phyloP scores from a whole-genome alignment of 1,140 invertebrate genomes.

The Pogonomyrmex californicus region DNA sequence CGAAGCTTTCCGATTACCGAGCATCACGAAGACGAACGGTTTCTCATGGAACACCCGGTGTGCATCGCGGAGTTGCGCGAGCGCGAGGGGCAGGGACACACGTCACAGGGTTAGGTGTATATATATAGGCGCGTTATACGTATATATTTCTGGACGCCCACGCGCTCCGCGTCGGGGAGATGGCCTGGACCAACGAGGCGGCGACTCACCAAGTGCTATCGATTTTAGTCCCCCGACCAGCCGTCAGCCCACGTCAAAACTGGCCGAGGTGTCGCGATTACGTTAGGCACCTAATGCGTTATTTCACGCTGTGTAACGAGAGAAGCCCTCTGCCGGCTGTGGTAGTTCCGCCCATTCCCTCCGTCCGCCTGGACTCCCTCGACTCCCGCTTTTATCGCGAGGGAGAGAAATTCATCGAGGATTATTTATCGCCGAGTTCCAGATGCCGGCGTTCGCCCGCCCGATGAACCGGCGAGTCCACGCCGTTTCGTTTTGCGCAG shows the following conservation, averaged over 20 bases:
- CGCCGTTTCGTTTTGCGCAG: constrained; percentile 27
- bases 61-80: not conserved
- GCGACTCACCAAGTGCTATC: constrained; percentile 66
- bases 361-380: not conserved
- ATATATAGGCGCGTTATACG: not conserved
- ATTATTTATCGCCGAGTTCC: constrained; percentile 26
- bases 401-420: not conserved
- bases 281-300: not conserved
- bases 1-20: not conserved
- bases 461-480: not conserved
- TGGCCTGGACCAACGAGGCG: constrained; percentile 63
- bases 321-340: constrained; percentile 2
- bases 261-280: constrained; percentile 46
- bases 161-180: constrained; percentile 24
- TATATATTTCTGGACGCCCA: constrained; percentile 63
- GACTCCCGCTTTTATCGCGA: constrained; percentile 7
- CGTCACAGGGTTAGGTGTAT: not conserved
- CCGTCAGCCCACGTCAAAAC: constrained; percentile 64
- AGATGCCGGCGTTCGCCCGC: not conserved
- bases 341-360: not conserved
- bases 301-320: constrained; percentile 25
- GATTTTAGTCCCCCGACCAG: constrained; percentile 61
- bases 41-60: constrained; percentile 33
- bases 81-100: not conserved
- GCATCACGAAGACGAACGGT: too few relatives aligned